phyloP scores from a whole-genome alignment of 2,113 vertebrate genomes.

The Entelurus aequoreus region DNA sequence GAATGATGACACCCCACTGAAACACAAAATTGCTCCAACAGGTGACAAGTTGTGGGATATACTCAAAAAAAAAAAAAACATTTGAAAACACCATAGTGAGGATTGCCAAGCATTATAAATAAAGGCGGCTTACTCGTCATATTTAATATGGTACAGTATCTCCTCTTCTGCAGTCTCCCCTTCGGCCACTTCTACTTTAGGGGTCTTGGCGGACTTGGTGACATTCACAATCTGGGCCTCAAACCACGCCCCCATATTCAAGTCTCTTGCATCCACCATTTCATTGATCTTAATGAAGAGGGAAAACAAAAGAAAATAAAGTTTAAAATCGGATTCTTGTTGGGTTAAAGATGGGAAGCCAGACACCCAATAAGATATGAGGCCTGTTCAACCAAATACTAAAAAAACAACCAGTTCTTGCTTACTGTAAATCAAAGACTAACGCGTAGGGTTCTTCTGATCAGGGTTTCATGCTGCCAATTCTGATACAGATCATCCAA shows the following conservation, averaged over 20 bases:
- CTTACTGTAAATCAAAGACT: too few relatives aligned
- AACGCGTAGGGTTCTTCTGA: too few relatives aligned
- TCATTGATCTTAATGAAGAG: conserved; percentile 79
- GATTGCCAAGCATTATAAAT: not conserved
- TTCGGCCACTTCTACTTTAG: conserved; percentile 35
- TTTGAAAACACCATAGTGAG: too few relatives aligned
- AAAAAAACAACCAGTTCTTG: too few relatives aligned
- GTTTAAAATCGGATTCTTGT: not conserved
- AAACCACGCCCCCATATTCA: conserved; percentile 94
- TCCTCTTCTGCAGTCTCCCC: conserved; percentile 44
- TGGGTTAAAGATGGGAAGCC: not conserved
- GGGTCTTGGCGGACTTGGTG: conserved; percentile 58
- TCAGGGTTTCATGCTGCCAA: too few relatives aligned
- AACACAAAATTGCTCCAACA: not conserved
- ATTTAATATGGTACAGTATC: conserved; percentile 89
- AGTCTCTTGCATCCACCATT: conserved; percentile 87
- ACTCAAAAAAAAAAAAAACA: too few relatives aligned
- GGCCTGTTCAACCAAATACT: too few relatives aligned
- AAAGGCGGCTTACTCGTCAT: conserved; percentile 84
- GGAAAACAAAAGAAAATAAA: not conserved
- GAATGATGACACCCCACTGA: conserved; percentile 1
- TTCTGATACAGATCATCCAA: too few relatives aligned
- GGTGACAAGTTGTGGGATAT: not conserved
- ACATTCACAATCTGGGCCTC: conserved; percentile 87
- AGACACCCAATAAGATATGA: not conserved